phyloP scores from a whole-genome alignment of 2,888 invertebrate genomes.

The Prenolepis imparis region DNA sequence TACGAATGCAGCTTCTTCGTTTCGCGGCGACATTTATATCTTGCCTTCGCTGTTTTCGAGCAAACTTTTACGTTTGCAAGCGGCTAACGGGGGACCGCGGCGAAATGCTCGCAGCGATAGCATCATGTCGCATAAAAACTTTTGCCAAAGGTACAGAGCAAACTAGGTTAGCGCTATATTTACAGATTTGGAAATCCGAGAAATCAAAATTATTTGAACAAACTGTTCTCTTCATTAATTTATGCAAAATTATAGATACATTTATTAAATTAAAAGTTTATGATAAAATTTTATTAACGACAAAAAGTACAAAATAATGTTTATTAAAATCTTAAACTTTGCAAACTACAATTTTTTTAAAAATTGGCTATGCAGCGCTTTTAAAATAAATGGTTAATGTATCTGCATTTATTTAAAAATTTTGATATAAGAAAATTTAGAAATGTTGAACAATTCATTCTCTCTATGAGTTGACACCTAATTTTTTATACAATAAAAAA shows the following conservation, averaged over 20 bases:
- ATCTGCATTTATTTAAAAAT: not conserved
- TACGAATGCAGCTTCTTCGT: conserved; percentile 48
- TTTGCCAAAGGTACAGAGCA: conserved; percentile 19
- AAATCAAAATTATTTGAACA: not conserved
- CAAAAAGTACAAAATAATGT: not conserved
- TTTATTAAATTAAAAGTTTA: not conserved
- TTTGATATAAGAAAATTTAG: not conserved
- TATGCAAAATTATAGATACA: not conserved
- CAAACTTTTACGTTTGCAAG: conserved; percentile 45
- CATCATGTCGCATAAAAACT: conserved; percentile 38
- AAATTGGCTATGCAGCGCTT: not conserved
- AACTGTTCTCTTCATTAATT: not conserved
- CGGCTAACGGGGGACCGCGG: conserved; percentile 18
- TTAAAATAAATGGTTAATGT: not conserved
- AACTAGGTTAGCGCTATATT: conserved; percentile 6
- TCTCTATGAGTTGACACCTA: not conserved
- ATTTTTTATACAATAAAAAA: not conserved
- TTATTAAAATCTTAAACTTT: not conserved
- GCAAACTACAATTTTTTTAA: not conserved
- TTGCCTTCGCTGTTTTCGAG: conserved; percentile 46
- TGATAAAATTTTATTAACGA: not conserved
- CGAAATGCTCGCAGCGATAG: conserved; percentile 36
- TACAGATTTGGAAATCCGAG: not conserved
- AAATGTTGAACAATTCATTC: not conserved
- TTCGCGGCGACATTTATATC: conserved; percentile 48